Evolutionary conservation across 1,140 invertebrate genomes (phyloP), one percentile per base, ranked within the genome.

Genomic region (Diorhabda elongata): DNA sequence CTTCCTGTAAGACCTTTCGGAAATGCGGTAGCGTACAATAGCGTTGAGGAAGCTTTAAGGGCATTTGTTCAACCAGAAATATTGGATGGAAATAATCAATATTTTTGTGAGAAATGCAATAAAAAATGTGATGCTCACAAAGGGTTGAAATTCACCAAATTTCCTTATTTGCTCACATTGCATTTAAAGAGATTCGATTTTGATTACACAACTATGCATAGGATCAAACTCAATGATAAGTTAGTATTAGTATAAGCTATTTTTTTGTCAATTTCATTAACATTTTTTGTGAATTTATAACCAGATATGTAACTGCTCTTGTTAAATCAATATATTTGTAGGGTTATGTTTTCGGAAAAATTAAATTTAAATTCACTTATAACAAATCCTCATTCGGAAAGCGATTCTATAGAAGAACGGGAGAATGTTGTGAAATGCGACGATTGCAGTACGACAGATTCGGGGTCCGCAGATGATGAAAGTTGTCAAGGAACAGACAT

Each of bases 141-240:
- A 84, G 94, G 95, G 47, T 84, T 96, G 11, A 94, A 94, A 78
- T 96, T 97, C 78, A 88, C 89, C 7, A 89, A 90, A 68, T 95
- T 97, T 82, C 95, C 95, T 0, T 96, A 97, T 80, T 82, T 97
- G 60, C 81, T 97, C 9, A 95, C 93, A 1, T 81, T 97, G 69
- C 94, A 96, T 78, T 83, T 97, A 65, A 96, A 96, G 81, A 85
- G 95, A 68, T 97, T 96, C 82, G 94, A 96, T 82, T 96, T 96
- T 82, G 94, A 97, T 80, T 95, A 94, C 75, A 87, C 87, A 64
- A 93, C 90, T 6, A 88, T 94, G 82, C 91, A 93, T 77, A 85
- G 94, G 69, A 93, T 96, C 68, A 97, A 97, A 83, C 83, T 97
- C 41, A 96, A 96, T 83, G 93, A 97, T 81, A 92, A 89, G 93